These are phyloP conservation scores for Bombyx mori DNA, from an alignment of 1,140 invertebrate species.

Conservation along the genomic window DNA sequence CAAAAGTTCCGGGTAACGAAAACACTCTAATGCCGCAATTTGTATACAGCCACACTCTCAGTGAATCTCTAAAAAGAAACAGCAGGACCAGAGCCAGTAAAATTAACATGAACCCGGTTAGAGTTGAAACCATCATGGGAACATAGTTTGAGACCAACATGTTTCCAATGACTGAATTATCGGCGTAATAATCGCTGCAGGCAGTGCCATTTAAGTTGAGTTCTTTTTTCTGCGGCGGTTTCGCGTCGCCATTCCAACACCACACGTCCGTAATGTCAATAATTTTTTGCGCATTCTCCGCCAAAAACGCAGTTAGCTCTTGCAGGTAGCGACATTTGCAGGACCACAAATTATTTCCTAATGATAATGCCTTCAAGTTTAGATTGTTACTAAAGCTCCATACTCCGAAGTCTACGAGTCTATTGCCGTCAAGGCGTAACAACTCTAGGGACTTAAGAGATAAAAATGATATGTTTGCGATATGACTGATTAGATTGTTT, in stretches of 20 bases:
- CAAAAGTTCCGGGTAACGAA: constrained; percentile 73
- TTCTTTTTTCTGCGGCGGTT: constrained; percentile 79
- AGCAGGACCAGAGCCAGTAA: constrained; percentile 81
- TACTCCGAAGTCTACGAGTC: constrained; percentile 83
- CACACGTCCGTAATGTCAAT: constrained; percentile 83
- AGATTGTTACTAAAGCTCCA: constrained; percentile 85
- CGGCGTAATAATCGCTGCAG: constrained; percentile 87
- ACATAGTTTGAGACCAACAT: constrained; percentile 88
- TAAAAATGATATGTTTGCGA: constrained; percentile 86
- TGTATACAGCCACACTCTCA: constrained; percentile 89
- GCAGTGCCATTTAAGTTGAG: constrained; percentile 86
- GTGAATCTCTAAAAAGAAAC: constrained; percentile 86
- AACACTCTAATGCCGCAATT: constrained; percentile 88
- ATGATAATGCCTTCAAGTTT: constrained; percentile 78
- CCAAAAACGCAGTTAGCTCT: constrained; percentile 86
- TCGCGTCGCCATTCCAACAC: constrained; percentile 84
- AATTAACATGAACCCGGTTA: constrained; percentile 80
- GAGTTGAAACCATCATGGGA: constrained; percentile 84
- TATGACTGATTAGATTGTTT: constrained; percentile 84
- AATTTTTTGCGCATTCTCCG: constrained; percentile 85
- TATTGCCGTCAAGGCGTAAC: constrained; percentile 88
- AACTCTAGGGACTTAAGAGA: constrained; percentile 84
- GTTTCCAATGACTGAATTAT: constrained; percentile 85
- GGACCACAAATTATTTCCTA: constrained; percentile 89
- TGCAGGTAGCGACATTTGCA: constrained; percentile 92